These are phyloP conservation scores for Astropecten irregularis DNA, from an alignment of 53 echinoderm and acorn worm species.

Conservation along the genomic window DNA sequence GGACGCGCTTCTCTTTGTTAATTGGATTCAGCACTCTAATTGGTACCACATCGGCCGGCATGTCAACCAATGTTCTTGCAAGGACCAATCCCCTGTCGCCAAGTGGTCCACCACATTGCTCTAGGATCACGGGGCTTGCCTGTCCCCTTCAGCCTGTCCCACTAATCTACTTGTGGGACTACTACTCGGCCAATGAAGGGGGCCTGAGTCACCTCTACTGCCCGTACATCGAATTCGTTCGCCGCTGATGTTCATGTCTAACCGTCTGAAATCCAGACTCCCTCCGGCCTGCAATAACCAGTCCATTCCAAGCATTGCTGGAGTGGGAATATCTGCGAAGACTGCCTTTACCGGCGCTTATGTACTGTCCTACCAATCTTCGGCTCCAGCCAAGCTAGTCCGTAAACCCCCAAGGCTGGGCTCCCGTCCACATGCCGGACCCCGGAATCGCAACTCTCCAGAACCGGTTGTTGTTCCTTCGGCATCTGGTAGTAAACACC, in stretches of 20 bases:
- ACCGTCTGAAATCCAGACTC: too few relatives aligned
- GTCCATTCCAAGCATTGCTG: too few relatives aligned
- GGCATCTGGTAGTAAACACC: constrained; percentile 42
- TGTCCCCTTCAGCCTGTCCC: too few relatives aligned
- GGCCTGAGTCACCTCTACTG: background rate
- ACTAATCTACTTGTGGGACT: background rate
- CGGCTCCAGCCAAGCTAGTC: too few relatives aligned
- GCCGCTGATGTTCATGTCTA: too few relatives aligned
- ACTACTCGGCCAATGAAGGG: background rate
- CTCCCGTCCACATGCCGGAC: too few relatives aligned
- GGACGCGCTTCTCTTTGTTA: background rate
- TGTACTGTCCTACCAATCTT: too few relatives aligned
- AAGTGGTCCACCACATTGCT: background rate
- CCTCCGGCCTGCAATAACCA: too few relatives aligned
- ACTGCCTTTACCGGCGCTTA: too few relatives aligned
- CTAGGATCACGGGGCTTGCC: background rate
- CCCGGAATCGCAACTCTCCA: background rate
- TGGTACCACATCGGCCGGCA: background rate
- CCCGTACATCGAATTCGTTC: too few relatives aligned
- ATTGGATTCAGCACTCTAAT: background rate
- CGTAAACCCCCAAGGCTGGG: too few relatives aligned
- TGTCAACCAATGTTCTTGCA: background rate
- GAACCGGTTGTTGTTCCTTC: background rate
- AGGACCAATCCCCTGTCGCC: background rate
- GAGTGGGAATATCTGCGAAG: too few relatives aligned